Conservation (phyloP, 92 coral and sea anemone species). For the Palythoa grandiflora region DNA sequence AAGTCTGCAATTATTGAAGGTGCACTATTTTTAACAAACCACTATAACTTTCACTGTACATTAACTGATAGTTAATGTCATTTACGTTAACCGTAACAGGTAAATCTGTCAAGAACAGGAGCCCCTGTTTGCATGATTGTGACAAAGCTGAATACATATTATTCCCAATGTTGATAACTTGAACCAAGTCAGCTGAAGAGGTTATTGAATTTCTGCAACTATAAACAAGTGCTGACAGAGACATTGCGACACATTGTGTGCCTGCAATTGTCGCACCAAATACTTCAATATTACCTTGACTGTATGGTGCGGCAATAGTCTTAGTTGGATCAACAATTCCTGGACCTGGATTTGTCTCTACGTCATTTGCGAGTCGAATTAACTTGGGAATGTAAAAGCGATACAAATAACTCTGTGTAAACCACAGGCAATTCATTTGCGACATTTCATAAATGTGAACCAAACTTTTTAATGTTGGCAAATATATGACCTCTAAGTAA, state of each 20-base stretch:
- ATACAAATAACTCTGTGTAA: slow-evolving; percentile 50
- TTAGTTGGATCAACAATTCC: slow-evolving; percentile 40
- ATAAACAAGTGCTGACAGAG: slow-evolving; percentile 51
- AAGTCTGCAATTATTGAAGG: slow-evolving; percentile 28
- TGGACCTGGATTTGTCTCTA: slow-evolving; percentile 20
- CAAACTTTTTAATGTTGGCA: slow-evolving; percentile 57
- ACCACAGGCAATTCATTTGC: slow-evolving; percentile 46
- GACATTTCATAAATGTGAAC: slow-evolving; percentile 39
- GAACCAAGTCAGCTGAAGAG: slow-evolving; percentile 52
- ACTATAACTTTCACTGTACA: slow-evolving; percentile 51
- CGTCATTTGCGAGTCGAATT: slow-evolving; percentile 51
- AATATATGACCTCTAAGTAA: slow-evolving; percentile 50
- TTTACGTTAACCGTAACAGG: slow-evolving; percentile 39
- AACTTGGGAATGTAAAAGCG: slow-evolving; percentile 41
- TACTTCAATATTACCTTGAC: slow-evolving; percentile 49
- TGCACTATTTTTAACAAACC: slow-evolving; percentile 47
- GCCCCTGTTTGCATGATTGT: slow-evolving; percentile 44
- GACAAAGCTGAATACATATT: slow-evolving; percentile 57
- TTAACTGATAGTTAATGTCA: slow-evolving; percentile 38
- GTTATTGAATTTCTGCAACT: slow-evolving; percentile 35
- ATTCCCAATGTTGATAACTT: slow-evolving; percentile 58
- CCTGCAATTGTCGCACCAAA: slow-evolving; percentile 55
- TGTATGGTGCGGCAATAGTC: slow-evolving; percentile 40
- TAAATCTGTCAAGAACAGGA: slow-evolving; percentile 53
- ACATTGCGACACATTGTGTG: slow-evolving; percentile 57